Percentiles rank a stretch among this genome's conserved stretches.
Evolutionary conservation across 1,140 invertebrate species (phyloP).

Genomic region (Holotrichia oblita): DNA sequence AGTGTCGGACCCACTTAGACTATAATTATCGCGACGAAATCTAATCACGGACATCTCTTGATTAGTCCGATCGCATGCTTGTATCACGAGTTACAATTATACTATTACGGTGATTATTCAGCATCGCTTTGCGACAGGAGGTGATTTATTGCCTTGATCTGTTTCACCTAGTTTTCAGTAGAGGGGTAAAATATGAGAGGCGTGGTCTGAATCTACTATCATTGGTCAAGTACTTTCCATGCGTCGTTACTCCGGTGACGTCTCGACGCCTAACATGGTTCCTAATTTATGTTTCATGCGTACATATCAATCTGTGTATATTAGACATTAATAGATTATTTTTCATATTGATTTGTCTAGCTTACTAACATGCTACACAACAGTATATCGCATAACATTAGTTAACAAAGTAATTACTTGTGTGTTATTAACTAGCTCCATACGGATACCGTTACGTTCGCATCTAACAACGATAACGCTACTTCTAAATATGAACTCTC

Average conservation of each 20-base stretch:
- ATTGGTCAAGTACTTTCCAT: slow-evolving; percentile 48
- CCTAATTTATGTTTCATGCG: slow-evolving; percentile 25
- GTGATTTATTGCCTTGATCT: slow-evolving; percentile 49
- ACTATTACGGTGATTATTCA: slow-evolving; percentile 41
- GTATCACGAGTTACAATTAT: slow-evolving; percentile 44
- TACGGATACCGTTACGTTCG: too few species aligned
- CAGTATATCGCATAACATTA: background rate
- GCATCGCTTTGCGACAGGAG: slow-evolving; percentile 42
- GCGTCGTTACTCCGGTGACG: slow-evolving; percentile 50
- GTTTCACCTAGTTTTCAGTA: slow-evolving; percentile 47
- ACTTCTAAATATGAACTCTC: too few species aligned
- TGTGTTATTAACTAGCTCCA: too few species aligned
- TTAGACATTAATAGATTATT: background rate
- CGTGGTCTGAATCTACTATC: slow-evolving; percentile 46
- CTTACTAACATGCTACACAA: too few species aligned
- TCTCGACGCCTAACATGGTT: slow-evolving; percentile 52
- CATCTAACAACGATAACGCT: too few species aligned
- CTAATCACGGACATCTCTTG: slow-evolving; percentile 42
- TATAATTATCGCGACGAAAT: slow-evolving; percentile 41
- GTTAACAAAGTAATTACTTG: background rate
- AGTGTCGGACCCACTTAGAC: slow-evolving; percentile 39
- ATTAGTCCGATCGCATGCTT: slow-evolving; percentile 39
- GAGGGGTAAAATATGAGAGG: slow-evolving; percentile 48
- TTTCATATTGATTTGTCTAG: too few species aligned
- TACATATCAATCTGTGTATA: background rate